Conservation (phyloP, 2,113 vertebrate species). For the Dicrurus megarhynchus region DNA sequence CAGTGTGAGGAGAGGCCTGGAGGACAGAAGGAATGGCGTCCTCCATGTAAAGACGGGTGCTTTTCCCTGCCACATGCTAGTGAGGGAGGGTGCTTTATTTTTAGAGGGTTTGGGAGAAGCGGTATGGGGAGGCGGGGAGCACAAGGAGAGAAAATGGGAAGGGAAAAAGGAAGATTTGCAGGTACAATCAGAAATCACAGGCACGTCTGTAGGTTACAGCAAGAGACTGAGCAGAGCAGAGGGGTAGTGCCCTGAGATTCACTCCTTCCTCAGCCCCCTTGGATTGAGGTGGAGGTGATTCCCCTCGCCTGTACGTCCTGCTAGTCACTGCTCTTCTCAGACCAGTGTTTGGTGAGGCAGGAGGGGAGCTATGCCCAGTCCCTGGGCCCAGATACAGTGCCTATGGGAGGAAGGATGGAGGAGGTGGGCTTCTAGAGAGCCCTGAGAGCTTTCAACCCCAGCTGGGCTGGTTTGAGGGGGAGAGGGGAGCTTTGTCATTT, state of each 20-base stretch:
- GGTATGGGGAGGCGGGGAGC: background rate
- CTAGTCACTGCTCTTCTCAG: background rate
- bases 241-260: background rate
- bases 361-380: background rate
- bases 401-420: background rate
- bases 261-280: background rate
- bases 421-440: background rate
- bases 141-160: background rate
- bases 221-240: background rate
- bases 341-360: background rate
- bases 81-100: background rate
- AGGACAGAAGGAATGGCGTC: background rate
- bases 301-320: rapidly evolving
- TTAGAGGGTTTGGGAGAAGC: background rate
- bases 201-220: background rate
- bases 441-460: background rate
- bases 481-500: background rate
- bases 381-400: background rate
- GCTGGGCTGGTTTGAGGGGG: background rate
- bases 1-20: background rate
- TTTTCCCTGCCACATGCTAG: background rate
- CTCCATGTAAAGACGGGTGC: background rate
- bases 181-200: slow-evolving; percentile 10
- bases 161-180: background rate
- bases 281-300: background rate